These are phyloP conservation scores for Phaethon lepturus DNA, from an alignment of 2,113 vertebrate genomes.

Conservation along the genomic window DNA sequence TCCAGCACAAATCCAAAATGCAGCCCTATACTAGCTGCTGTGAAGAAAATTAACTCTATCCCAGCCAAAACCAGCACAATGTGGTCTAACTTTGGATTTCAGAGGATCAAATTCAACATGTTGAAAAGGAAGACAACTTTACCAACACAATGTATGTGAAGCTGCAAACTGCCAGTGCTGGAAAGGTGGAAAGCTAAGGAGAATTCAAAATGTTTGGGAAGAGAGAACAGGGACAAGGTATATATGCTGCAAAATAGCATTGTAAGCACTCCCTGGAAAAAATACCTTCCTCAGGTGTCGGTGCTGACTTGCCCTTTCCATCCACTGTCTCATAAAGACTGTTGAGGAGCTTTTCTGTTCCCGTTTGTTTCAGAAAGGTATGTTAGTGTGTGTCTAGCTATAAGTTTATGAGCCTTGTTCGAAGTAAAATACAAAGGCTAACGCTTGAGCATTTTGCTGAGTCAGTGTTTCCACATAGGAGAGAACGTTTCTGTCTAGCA, in stretches of 20 bases:
- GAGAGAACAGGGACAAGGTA: background rate
- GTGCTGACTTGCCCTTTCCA: background rate
- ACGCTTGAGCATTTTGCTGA: background rate
- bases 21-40: too few species aligned
- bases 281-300: background rate
- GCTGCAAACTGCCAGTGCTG: background rate
- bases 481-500: background rate
- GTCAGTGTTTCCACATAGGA: background rate
- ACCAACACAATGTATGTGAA: background rate
- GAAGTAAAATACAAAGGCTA: background rate
- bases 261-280: background rate
- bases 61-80: too few species aligned
- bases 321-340: background rate
- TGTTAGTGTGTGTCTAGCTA: background rate
- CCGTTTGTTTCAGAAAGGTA: background rate
- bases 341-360: background rate
- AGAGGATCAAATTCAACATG: background rate
- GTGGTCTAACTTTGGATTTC: background rate
- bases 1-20: too few species aligned
- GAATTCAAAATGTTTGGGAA: background rate
- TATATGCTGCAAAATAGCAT: background rate
- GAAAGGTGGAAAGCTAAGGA: background rate
- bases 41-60: too few species aligned
- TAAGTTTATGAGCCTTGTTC: background rate
- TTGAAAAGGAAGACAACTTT: background rate